Evolutionary conservation across 2,113 vertebrate genomes (phyloP).

Genomic region (Callionymus lyra): DNA sequence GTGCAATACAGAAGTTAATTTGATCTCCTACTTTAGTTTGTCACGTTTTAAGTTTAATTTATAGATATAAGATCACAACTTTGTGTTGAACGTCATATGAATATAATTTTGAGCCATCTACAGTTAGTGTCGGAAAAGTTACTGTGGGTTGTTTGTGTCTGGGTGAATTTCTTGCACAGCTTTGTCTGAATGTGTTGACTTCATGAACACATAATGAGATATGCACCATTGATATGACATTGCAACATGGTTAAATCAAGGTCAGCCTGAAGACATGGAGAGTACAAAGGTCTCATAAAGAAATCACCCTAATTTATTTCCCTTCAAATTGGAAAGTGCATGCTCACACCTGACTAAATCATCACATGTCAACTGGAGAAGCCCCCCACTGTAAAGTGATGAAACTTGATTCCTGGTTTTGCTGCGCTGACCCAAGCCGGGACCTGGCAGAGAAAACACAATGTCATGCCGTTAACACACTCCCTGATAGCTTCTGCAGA

Average conservation of each 20-base stretch:
- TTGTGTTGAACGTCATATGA: too few species aligned
- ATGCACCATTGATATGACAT: too few species aligned
- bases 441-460: conserved; percentile 73
- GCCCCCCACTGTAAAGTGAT: conserved; percentile 89
- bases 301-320: conserved; percentile 99
- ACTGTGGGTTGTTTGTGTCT: conserved; percentile 21
- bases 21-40: too few species aligned
- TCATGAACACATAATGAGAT: conserved; percentile 74
- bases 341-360: conserved; percentile 99
- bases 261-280: conserved; percentile 43
- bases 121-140: too few species aligned
- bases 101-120: too few species aligned
- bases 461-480: conserved; percentile 46
- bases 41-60: too few species aligned
- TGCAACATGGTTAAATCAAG: conserved; percentile 43
- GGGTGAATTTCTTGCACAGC: conserved; percentile 15
- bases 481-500: conserved; percentile 92
- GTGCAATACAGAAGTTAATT: too few species aligned
- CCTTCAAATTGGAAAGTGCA: conserved; percentile 99
- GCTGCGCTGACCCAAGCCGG: conserved; percentile 81
- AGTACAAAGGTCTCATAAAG: conserved; percentile 89
- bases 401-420: conserved; percentile 95
- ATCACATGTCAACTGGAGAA: conserved; percentile 96
- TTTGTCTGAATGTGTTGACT: conserved; percentile 24
- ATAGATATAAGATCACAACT: too few species aligned